These are phyloP conservation scores for Metaphire vulgaris DNA, from an alignment of 1,140 invertebrate genomes.

Conservation along the genomic window DNA sequence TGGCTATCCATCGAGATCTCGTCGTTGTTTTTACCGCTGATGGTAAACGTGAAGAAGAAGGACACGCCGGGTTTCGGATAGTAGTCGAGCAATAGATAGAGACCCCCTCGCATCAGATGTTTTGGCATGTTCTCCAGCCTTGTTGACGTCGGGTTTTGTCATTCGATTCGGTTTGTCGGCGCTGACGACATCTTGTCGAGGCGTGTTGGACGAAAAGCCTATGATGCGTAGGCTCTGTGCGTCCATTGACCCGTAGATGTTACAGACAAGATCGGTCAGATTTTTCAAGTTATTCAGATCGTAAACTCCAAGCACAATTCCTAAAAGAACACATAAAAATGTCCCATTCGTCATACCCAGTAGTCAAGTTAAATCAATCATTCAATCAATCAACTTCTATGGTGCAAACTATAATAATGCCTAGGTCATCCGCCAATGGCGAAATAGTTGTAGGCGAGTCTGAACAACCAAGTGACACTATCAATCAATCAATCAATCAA, in stretches of 20 bases:
- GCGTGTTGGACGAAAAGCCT: constrained; percentile 10
- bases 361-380: too few relatives aligned
- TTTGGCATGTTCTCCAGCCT: not conserved
- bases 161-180: constrained; percentile 6
- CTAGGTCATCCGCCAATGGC: too few relatives aligned
- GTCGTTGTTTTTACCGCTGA: not conserved
- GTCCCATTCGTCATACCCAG: too few relatives aligned
- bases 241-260: constrained; percentile 25
- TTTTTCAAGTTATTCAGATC: constrained; percentile 24
- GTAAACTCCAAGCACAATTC: constrained; percentile 19
- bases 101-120: not conserved
- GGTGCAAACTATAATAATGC: too few relatives aligned
- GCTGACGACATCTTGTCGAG: not conserved
- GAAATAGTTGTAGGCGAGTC: too few relatives aligned
- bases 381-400: too few relatives aligned
- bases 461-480: too few relatives aligned
- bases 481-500: too few relatives aligned
- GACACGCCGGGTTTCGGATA: constrained; percentile 7
- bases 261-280: constrained; percentile 18
- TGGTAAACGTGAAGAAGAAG: constrained; percentile 24
- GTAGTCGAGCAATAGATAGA: constrained; percentile 22
- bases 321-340: too few relatives aligned
- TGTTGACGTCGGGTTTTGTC: not conserved
- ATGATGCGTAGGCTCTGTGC: constrained; percentile 10
- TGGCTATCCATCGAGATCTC: not conserved